Base-by-base conservation (phyloP, 2,888 invertebrate species). In the Dilophus febrilis region DNA sequence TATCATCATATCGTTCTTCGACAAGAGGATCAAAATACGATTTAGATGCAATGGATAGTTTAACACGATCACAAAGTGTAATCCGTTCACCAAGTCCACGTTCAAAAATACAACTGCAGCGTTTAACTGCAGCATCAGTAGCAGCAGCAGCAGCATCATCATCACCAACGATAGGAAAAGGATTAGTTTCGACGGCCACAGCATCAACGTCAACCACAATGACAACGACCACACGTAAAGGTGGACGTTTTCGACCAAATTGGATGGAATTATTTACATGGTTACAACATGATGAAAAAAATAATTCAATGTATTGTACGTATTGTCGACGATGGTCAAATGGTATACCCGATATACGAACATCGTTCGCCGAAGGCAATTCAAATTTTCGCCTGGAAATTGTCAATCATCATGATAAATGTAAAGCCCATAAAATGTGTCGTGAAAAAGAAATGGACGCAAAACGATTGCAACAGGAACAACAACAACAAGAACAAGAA, bases 331-430 rank as follows among this genome's bases (percentile, higher is more conserved):
- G 76, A 50, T 81, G 80, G 79, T 76, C 77, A 39, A 68, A 70
- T 36, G 70, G 72, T 17, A 65, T 77, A 47, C 73, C 77, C 12
- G 75, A 77, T 44, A 77, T 77, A 50, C 69, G 79, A 42, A 81
- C 81, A n/a, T 79, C 79, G 1, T 82, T 82, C 50, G 77, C 79
- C n/a, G 75, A 76, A 51, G 81, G 81, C 42, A 82, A 77, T 51
- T 70, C 75, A 35, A 81, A 81, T 58, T 81, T 81, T 60, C 68
- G 80, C 39, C 64, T 80, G 44, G 81, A 81, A 64, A 81, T 81
- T 50, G 73, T 82, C 35, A 80, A 81, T 56, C 81, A 81, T 58
- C 81, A 81, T 53, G 76, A 81, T 56, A 80, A 77, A 55, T 79
- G 78, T 56, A 82, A 81, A 58, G 79, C 79, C 27, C 81, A 81